Evolutionary conservation across 1,140 invertebrate species (phyloP).

Genomic region (Dendrolimus kikuchii): DNA sequence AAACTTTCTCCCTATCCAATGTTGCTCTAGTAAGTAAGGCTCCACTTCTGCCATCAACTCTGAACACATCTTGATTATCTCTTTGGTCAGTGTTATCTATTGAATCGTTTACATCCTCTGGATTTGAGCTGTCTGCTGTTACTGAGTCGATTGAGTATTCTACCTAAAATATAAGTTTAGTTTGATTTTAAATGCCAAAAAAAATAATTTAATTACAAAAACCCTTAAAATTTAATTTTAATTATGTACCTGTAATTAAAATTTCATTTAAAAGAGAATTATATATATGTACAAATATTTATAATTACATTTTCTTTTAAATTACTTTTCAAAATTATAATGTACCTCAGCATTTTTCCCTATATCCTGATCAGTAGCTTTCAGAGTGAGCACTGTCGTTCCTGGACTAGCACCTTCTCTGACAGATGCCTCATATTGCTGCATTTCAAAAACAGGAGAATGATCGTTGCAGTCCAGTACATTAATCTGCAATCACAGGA

Average conservation of each 20-base stretch:
- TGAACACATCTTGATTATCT: conserved; percentile 77
- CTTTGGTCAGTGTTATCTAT: conserved; percentile 26
- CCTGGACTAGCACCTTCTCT: conserved; percentile 90
- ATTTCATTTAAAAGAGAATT: too few relatives aligned
- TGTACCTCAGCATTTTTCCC: conserved; percentile 87
- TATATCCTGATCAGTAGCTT: conserved; percentile 93
- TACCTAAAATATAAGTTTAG: conserved; percentile 62
- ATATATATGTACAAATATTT: too few relatives aligned
- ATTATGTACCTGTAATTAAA: too few relatives aligned
- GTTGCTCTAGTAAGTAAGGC: conserved; percentile 86
- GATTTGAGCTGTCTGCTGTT: conserved; percentile 70
- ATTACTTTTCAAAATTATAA: background rate
- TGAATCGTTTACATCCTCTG: conserved; percentile 58
- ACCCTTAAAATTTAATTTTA: too few relatives aligned
- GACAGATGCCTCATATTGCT: conserved; percentile 88
- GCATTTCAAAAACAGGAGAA: conserved; percentile 90
- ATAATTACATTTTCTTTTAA: conserved; percentile 3
- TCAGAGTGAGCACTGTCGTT: conserved; percentile 89
- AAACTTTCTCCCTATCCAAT: conserved; percentile 91
- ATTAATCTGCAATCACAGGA: conserved; percentile 77
- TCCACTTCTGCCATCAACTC: conserved; percentile 87
- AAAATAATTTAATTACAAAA: too few relatives aligned
- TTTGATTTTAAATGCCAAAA: too few relatives aligned
- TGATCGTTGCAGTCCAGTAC: conserved; percentile 96
- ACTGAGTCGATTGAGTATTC: conserved; percentile 85